Conservation (phyloP, 2,888 invertebrate species). For the Erannis defoliaria region DNA sequence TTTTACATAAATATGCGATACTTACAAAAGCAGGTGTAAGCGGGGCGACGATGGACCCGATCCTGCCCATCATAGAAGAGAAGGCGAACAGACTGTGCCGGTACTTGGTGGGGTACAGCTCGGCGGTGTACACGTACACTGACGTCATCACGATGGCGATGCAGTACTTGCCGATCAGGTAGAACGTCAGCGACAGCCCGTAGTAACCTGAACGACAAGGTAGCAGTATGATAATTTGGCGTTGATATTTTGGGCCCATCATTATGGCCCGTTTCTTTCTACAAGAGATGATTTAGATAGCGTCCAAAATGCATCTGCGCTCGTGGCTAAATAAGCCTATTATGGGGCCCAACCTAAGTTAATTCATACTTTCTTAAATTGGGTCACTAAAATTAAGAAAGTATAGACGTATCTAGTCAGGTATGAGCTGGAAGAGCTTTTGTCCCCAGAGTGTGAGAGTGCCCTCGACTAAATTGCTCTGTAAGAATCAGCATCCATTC, state of each 20-base stretch:
- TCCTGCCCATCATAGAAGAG: slow-evolving; percentile 89
- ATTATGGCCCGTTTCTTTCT: too few species aligned
- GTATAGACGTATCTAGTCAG: too few species aligned
- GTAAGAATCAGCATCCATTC: too few species aligned
- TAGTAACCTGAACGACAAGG: slow-evolving; percentile 43
- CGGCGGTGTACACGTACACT: slow-evolving; percentile 88
- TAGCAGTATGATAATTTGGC: neutral
- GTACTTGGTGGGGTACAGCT: slow-evolving; percentile 89
- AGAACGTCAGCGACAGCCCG: slow-evolving; percentile 73
- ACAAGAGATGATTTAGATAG: too few species aligned
- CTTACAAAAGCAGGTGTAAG: slow-evolving; percentile 88
- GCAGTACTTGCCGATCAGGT: slow-evolving; percentile 86
- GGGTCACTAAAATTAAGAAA: neutral
- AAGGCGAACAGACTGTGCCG: slow-evolving; percentile 88
- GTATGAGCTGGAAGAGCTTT: too few species aligned
- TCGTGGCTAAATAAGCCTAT: too few species aligned
- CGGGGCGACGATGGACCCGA: slow-evolving; percentile 89
- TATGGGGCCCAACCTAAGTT: too few species aligned
- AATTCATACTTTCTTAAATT: neutral
- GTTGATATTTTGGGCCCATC: neutral
- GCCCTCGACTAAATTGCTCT: too few species aligned
- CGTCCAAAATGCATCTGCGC: too few species aligned
- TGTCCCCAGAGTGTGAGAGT: too few species aligned
- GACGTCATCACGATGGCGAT: slow-evolving; percentile 87
- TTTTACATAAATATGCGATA: slow-evolving; percentile 20